These are phyloP conservation scores for Indicator indicator DNA, from an alignment of 2,113 vertebrate species.

Conservation along the genomic window DNA sequence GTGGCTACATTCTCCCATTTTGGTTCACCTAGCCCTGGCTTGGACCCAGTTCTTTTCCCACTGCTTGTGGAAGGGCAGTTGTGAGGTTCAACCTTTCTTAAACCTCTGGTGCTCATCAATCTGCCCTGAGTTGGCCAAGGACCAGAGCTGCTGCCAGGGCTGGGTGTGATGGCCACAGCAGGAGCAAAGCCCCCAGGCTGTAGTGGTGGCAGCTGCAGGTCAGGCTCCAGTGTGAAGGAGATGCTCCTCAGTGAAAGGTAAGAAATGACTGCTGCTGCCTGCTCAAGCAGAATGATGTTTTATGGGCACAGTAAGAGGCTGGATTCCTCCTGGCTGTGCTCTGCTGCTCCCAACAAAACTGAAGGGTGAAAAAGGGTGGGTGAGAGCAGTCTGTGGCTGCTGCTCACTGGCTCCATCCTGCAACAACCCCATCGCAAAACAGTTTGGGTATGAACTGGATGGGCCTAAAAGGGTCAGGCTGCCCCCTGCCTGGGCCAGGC, in stretches of 20 bases:
- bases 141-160: not conserved
- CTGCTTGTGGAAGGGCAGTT: not conserved
- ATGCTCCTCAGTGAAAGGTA: not conserved
- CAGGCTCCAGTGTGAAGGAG: rapidly evolving
- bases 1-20: not conserved
- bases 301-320: too few species aligned
- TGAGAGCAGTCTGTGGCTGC: not conserved
- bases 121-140: not conserved
- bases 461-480: rapidly evolving
- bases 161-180: rapidly evolving
- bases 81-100: not conserved
- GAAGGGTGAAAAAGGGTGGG: rapidly evolving
- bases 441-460: rapidly evolving
- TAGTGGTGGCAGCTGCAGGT: not conserved
- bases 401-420: not conserved
- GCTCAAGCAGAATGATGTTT: not conserved
- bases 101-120: not conserved
- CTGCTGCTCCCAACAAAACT: not conserved
- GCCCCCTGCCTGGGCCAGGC: too few species aligned
- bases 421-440: not conserved
- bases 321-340: not conserved
- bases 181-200: not conserved
- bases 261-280: not conserved
- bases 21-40: not conserved
- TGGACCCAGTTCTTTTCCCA: not conserved